Evolutionary conservation across 2,113 vertebrate species (phyloP).

Genomic region (Dolichallabes microphthalmus): DNA sequence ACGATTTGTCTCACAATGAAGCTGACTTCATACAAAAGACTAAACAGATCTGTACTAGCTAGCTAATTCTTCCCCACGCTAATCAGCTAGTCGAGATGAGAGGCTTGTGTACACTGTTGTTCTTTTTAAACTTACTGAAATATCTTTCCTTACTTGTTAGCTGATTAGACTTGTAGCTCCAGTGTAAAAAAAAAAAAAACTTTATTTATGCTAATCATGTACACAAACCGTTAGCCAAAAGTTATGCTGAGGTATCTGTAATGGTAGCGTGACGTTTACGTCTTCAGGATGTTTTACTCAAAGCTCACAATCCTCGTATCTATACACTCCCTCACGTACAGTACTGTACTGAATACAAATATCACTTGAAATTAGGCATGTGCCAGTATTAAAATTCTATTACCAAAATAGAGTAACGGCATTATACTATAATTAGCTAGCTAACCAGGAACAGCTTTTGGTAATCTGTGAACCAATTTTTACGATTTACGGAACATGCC

Average conservation of each 20-base stretch:
- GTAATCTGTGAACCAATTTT: background rate
- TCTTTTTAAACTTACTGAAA: background rate
- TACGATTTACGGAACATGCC: background rate
- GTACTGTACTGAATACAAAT: slow-evolving; percentile 27
- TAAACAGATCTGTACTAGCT: background rate
- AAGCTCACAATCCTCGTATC: background rate
- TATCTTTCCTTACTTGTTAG: background rate
- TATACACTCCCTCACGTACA: slow-evolving; percentile 7
- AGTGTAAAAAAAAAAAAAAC: background rate
- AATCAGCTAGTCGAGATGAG: background rate
- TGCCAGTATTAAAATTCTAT: background rate
- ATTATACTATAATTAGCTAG: background rate
- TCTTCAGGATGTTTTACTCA: background rate
- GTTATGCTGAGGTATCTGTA: background rate
- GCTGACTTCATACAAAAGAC: background rate
- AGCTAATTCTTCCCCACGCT: background rate
- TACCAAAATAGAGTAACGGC: background rate
- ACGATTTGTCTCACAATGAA: background rate
- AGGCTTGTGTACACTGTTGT: background rate
- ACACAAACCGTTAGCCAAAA: background rate
- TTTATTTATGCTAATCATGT: background rate
- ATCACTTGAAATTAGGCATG: slow-evolving; percentile 25
- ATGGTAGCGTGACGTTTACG: background rate
- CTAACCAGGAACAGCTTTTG: background rate
- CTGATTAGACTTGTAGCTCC: background rate